Evolutionary conservation across 2,888 invertebrate genomes (phyloP), one percentile per base, ranked within the genome.

Genomic region (Zygothrica quintamaculata): DNA sequence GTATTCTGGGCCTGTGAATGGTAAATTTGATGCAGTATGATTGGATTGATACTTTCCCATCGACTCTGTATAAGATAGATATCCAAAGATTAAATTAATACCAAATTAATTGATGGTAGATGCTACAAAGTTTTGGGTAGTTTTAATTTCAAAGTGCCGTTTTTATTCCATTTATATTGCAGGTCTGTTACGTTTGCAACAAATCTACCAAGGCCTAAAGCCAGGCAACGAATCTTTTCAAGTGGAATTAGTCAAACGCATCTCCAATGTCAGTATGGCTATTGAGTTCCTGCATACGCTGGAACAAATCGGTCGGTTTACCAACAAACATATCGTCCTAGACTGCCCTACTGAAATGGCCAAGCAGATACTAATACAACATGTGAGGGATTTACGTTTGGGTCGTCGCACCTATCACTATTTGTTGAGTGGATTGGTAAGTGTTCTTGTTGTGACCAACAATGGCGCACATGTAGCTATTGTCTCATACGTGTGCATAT

Each of bases 331-430:
- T 89, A 95, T 98, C 67, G 96, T 98, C 1, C 93, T 98, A 66
- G 98, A 98, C 92, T 97, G 97, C 90, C 95, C 96, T 40, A 95
- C 97, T 22, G 95, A 95, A 90, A 96, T 96, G 93, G 97, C 98
- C 48, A 97, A 97, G 91, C 96, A 95, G 91, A 95, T 98, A 82
- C 95, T 98, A 62, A 95, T 97, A 62, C 95, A 95, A 77, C 98
- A 98, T 92, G 97, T 98, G 16, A 93, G 96, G 69, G 96, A 97
- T 90, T 94, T 97, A 65, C 94, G 96, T 74, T 92, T 98, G 80
- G 97, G 97, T 55, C 94, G 96, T 84, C 93, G 97, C 87, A 98
- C 97, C 73, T 98, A 97, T 92, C 98, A 98, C 91, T 98, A 97
- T 91, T 93, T 98, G 84, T 93, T 98, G 58, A 97, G 97, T 84